phyloP scores from a whole-genome alignment of 2,797 vertebrate species.

The Furcifer pardalis region DNA sequence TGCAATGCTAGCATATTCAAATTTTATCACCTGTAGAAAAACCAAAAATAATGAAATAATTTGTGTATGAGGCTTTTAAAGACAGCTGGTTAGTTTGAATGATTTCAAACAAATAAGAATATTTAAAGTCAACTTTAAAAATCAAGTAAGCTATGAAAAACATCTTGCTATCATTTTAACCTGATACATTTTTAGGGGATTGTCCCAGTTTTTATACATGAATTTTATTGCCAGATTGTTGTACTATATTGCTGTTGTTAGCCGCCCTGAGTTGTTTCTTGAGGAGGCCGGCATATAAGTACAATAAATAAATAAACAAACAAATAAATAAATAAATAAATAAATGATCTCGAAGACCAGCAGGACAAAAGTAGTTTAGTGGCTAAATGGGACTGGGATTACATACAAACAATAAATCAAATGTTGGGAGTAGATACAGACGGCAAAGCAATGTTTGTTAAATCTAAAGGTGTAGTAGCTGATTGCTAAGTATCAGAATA shows the following conservation, averaged over 20 bases:
- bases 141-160: background rate
- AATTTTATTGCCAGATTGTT: too few relatives aligned
- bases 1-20: conserved; percentile 88
- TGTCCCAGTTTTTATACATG: too few relatives aligned
- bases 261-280: too few relatives aligned
- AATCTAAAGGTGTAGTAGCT: background rate
- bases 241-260: too few relatives aligned
- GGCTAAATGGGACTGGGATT: background rate
- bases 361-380: background rate
- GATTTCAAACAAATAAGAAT: background rate
- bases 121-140: background rate
- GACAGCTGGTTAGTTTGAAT: background rate
- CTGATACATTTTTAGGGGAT: too few relatives aligned
- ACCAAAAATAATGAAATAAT: conserved; percentile 20
- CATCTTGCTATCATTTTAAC: background rate
- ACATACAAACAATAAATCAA: background rate
- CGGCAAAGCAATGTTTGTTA: background rate
- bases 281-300: too few relatives aligned
- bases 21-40: conserved; percentile 85
- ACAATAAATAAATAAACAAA: too few relatives aligned
- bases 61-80: background rate
- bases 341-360: background rate
- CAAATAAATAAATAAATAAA: too few relatives aligned
- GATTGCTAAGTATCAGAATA: too few relatives aligned
- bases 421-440: background rate